Evolutionary conservation across 2,113 vertebrate genomes (phyloP), one percentile per base, ranked within the genome.

Genomic region (Prunella fulvescens): DNA sequence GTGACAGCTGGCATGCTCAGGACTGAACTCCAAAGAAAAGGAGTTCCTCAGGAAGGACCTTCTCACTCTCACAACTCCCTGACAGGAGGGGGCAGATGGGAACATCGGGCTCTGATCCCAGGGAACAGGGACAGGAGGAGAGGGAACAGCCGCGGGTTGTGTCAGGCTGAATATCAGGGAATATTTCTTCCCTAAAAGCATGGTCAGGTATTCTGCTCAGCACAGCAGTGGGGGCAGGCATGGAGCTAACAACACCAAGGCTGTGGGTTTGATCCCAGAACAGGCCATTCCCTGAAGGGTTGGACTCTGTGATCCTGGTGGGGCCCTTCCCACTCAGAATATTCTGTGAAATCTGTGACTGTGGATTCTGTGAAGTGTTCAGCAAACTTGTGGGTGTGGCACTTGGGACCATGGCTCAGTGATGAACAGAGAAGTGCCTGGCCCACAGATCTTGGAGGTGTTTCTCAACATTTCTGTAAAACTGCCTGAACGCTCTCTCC

Each of bases 111-210:
- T 56, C 31, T 72, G 31, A 48, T 71, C 29, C 12, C 66, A 37
- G 10, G 50, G 19, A 62, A 39, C 28, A 35, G 39, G 45, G 74
- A 88, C 25, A 71, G 29, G 35, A 40, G 0, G 14, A 37, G 13
- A 35, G 58, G 20, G 2, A 35, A 72, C 0, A 0, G 31, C 26
- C 20, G 26, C 25, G 5, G 57, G n/a, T 5, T 60, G 35, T 17
- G 35, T 28, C 29, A n/a, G 60, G n/a, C 3, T 39, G 26, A 7
- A 20, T 1, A 73, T 7, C 24, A 29, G 23, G 77, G 33, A 45
- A 17, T 51, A 39, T 17, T 45, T 7, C 33, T 29, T 66, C 44
- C 60, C 28, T 45, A 17, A n/a, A 44, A 33, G 19, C 12, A 3
- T 10, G 26, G 44, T 28, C 26, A 37, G 67, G 5, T 12, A 23